phyloP scores from a whole-genome alignment of 2,797 vertebrate genomes.

The Lepilemur septentrionalis region DNA sequence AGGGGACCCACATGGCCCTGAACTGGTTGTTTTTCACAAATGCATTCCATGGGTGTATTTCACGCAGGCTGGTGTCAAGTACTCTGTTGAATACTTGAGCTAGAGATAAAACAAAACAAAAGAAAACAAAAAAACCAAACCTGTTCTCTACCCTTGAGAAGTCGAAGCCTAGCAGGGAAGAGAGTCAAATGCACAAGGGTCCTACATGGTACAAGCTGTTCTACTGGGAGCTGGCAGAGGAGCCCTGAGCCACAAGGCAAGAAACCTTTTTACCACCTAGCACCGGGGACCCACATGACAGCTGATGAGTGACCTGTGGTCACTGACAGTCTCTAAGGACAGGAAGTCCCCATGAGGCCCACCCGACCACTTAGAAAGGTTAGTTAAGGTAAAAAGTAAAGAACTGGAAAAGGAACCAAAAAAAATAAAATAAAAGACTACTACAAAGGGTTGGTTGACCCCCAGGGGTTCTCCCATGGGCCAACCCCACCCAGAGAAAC shows the following conservation, averaged over 20 bases:
- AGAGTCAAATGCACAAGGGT: not conserved
- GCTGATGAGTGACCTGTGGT: not conserved
- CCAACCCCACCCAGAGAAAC: not conserved
- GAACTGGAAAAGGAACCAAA: not conserved
- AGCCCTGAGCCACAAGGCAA: fast-evolving
- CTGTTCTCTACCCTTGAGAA: not conserved
- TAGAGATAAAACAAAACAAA: not conserved
- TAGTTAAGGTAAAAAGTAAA: not conserved
- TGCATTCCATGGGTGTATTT: not conserved
- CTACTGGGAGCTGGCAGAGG: fast-evolving
- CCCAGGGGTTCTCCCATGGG: not conserved
- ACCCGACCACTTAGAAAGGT: not conserved
- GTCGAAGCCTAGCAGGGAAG: not conserved
- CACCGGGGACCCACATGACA: fast-evolving
- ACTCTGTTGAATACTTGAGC: not conserved
- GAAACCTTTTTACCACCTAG: fast-evolving
- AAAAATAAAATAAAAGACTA: no score
- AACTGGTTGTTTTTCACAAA: not conserved
- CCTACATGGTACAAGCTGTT: fast-evolving
- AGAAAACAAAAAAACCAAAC: not conserved
- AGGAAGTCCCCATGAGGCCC: not conserved
- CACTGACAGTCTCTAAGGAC: not conserved
- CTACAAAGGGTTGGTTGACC: not conserved
- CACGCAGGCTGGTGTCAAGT: not conserved
- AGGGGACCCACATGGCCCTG: fast-evolving